Evolutionary conservation across 2,113 vertebrate genomes (phyloP).

Genomic region (Epinephelus lanceolatus): DNA sequence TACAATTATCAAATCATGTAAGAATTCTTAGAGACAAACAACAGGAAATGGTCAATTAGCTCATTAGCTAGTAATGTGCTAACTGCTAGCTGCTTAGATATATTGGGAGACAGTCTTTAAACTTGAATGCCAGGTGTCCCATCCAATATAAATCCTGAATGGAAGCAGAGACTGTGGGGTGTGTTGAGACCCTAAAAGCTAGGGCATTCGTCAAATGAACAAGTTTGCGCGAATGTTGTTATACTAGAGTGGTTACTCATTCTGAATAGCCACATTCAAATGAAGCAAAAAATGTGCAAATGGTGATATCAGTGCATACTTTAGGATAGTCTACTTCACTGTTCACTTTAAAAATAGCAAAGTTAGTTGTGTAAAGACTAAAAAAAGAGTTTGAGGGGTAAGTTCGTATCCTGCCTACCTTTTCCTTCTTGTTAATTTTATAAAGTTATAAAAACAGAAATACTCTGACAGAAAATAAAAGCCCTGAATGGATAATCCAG

Average conservation of each 20-base stretch:
- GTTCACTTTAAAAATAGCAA: too few relatives aligned
- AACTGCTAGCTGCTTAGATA: neutral
- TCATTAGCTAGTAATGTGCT: neutral
- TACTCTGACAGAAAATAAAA: slow-evolving; percentile 5
- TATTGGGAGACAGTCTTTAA: neutral
- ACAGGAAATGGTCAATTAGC: neutral
- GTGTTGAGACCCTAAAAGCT: neutral
- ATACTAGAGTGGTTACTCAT: too few relatives aligned
- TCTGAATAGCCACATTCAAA: too few relatives aligned
- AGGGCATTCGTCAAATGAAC: neutral
- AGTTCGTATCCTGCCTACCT: too few relatives aligned
- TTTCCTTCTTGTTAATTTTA: neutral
- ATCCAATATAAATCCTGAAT: neutral
- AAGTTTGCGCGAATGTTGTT: too few relatives aligned
- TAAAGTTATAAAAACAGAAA: neutral
- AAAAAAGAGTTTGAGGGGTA: too few relatives aligned
- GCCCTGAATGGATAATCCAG: slow-evolving; percentile 32
- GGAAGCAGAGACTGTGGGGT: neutral
- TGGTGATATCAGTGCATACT: too few relatives aligned
- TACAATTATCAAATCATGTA: neutral
- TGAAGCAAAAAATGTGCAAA: too few relatives aligned
- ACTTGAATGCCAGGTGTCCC: neutral
- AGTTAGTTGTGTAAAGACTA: too few relatives aligned
- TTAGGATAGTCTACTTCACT: too few relatives aligned
- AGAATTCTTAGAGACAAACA: neutral